Conservation (phyloP, 2,113 vertebrate species). For the Crotalus horridus region DNA sequence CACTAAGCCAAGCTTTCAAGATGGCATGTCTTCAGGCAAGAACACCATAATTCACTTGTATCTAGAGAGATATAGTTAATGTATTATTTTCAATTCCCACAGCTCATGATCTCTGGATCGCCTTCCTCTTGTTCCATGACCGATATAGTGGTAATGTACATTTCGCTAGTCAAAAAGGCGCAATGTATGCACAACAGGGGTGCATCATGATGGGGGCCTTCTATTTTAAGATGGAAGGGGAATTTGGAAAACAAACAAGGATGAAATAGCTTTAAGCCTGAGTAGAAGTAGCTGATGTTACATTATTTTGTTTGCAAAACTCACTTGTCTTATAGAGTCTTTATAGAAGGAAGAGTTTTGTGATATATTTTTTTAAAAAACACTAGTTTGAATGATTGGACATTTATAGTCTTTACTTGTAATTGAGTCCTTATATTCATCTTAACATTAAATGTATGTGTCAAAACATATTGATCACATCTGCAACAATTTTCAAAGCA, state of each 20-base stretch:
- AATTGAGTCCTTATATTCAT: neutral
- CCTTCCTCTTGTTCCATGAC: neutral
- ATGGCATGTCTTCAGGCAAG: slow-evolving; percentile 16
- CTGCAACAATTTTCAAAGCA: neutral
- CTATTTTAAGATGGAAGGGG: neutral
- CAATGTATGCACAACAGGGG: neutral
- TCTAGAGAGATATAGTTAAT: slow-evolving; percentile 15
- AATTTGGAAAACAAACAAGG: neutral
- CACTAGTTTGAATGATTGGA: neutral
- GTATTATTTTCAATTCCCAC: neutral
- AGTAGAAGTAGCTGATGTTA: neutral
- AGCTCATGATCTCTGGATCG: neutral
- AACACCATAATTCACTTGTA: neutral
- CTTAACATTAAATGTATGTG: neutral
- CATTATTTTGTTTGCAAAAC: neutral
- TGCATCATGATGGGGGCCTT: neutral
- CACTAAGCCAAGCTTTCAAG: slow-evolving; percentile 37
- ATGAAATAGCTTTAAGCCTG: neutral
- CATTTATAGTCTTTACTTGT: neutral
- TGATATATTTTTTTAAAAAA: neutral
- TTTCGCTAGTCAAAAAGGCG: neutral
- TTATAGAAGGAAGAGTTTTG: neutral
- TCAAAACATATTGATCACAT: neutral
- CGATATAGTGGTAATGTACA: too few relatives aligned
- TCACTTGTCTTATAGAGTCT: neutral